Conservation (phyloP, 2,113 vertebrate species). For the Tauraco erythrolophus region DNA sequence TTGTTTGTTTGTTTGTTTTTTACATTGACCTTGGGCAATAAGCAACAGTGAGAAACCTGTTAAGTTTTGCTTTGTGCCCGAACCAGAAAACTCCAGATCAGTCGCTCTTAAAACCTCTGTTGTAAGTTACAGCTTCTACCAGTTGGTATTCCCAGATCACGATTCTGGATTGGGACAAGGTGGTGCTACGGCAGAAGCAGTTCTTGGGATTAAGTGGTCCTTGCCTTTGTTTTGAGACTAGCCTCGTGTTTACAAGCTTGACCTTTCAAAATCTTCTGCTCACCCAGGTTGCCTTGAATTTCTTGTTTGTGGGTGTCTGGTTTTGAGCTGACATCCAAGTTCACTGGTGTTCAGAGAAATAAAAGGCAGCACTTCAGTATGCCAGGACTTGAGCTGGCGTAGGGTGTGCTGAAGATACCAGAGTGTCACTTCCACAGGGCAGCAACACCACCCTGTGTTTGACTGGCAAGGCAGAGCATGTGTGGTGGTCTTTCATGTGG, state of each 20-base stretch:
- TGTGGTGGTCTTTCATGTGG: background rate
- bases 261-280: background rate
- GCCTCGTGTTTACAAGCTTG: accelerated
- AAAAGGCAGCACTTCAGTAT: background rate
- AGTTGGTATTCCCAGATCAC: background rate
- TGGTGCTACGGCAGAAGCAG: background rate
- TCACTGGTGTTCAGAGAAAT: background rate
- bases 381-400: background rate
- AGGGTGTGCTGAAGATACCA: background rate
- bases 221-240: background rate
- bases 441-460: background rate
- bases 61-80: background rate
- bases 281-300: background rate
- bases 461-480: background rate
- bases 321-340: background rate
- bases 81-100: background rate
- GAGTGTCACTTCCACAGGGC: accelerated
- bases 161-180: background rate
- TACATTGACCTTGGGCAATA: background rate
- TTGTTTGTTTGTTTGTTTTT: background rate
- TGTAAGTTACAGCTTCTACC: background rate
- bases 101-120: background rate
- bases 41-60: background rate
- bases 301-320: background rate
- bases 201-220: background rate